Conservation (phyloP, 1,140 invertebrate species). For the Tigriopus japonicus region DNA sequence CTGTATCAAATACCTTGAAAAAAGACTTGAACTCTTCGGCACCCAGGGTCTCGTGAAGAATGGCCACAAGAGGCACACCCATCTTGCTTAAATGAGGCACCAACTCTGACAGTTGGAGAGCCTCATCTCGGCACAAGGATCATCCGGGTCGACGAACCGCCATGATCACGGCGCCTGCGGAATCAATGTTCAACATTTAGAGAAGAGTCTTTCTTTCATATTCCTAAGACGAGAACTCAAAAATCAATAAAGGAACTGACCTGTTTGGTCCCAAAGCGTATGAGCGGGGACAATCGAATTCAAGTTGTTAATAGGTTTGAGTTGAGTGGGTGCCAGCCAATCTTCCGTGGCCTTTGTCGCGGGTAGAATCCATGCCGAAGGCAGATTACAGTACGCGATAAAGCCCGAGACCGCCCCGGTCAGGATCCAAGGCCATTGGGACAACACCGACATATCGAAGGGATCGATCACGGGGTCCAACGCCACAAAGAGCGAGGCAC, state of each 20-base stretch:
- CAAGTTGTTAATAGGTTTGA: background rate
- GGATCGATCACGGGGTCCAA: background rate
- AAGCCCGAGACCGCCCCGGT: background rate
- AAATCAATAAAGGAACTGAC: too few species aligned
- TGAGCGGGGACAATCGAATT: too few species aligned
- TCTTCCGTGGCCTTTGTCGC: background rate
- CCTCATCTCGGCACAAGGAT: constrained; percentile 14
- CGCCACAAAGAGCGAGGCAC: background rate
- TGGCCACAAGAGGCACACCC: constrained; percentile 16
- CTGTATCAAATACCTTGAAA: too few species aligned
- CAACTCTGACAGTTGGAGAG: constrained; percentile 16
- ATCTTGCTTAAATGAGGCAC: constrained; percentile 15
- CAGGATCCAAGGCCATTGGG: background rate
- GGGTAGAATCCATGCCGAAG: background rate
- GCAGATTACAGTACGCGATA: background rate
- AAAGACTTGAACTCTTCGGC: constrained; percentile 13
- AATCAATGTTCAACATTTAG: constrained; percentile 15
- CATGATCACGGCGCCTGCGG: constrained; percentile 18
- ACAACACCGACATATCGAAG: too few species aligned
- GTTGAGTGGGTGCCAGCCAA: background rate
- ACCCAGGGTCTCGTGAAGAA: constrained; percentile 17
- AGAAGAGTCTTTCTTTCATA: too few species aligned
- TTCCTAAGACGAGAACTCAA: too few species aligned
- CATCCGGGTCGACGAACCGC: constrained; percentile 16
- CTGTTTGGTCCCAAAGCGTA: too few species aligned